Base-by-base conservation (phyloP, 2,888 invertebrate genomes). In the Sphaerophoria taeniata region DNA sequence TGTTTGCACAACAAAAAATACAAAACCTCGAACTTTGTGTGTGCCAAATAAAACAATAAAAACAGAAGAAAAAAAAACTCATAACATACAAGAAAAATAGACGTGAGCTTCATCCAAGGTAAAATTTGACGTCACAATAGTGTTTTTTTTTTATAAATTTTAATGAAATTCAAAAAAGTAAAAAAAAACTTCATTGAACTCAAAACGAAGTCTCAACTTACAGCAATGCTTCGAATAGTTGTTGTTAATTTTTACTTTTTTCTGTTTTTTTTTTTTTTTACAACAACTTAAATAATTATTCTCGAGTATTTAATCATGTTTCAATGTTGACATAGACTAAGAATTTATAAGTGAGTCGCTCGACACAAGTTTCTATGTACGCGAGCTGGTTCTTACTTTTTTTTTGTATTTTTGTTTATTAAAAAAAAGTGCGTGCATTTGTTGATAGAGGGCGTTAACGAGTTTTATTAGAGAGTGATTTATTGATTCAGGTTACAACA, bases 281-380 rank as follows among this genome's bases (percentile, higher is more conserved):
- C 63, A 81, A 65, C 73, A 53, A 81, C 58, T 81, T 39, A 71
- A 76, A 63, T 71, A 63, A 76, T 60, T 73, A 69, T 61, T 77
- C 16, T 63, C 34, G n/a, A 58, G 33, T 60, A 9, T 67, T 53
- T 31, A 45, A 45, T 43, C 60, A 73, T 49, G 74, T 74, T 65
- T 61, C 45, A 70, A 36, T 60, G 51, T 51, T 71, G 71, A 69
- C 71, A 77, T 63, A 65, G 60, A 74, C 34, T 69, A 39, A 34
- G 49, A 58, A 53, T 72, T 65, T 39, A 53, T 67, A 31, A 53
- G n/a, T 67, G 39, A 12, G 1, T 49, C 16, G 9, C 24, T 43
- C 34, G 16, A 34, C 49, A 49, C 56, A 51, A 36, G n/a, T 43
- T 47, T 33, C 45, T 39, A 14, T 55, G 24, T 14, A 36, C 4